These are phyloP conservation scores for Pseudocheirus occidentalis DNA, from an alignment of 2,797 vertebrate species.

Conservation along the genomic window DNA sequence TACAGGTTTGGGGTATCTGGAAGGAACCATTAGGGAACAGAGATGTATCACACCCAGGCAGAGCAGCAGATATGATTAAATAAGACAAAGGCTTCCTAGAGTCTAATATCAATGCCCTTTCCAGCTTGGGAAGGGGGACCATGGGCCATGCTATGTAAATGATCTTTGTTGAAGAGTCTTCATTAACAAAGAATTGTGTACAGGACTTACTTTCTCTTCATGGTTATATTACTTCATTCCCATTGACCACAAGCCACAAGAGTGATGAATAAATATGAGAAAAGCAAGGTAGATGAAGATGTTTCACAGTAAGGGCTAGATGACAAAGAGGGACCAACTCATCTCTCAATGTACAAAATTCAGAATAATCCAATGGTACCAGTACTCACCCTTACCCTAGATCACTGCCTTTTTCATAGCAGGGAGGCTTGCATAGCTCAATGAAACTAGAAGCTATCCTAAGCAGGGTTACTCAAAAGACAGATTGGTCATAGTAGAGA, in stretches of 20 bases:
- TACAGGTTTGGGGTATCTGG: neutral
- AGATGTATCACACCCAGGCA: neutral
- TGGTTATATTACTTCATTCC: neutral
- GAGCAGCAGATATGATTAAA: neutral
- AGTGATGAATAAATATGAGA: neutral
- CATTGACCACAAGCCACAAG: neutral
- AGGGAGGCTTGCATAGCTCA: too few relatives aligned
- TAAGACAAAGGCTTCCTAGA: neutral
- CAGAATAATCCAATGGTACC: too few relatives aligned
- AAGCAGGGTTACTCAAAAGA: too few relatives aligned
- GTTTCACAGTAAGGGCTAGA: neutral
- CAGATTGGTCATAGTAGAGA: too few relatives aligned
- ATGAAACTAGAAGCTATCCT: too few relatives aligned
- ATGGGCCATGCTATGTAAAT: neutral
- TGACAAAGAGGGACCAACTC: too few relatives aligned
- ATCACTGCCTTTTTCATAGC: too few relatives aligned
- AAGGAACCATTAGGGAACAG: neutral
- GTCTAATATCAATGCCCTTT: neutral
- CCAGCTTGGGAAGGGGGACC: neutral
- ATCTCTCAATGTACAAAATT: too few relatives aligned
- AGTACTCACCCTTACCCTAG: too few relatives aligned
- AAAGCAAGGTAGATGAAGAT: neutral
- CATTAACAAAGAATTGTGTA: too few relatives aligned
- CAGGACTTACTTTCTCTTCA: neutral
- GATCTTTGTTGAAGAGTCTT: too few relatives aligned